Evolutionary conservation across 2,113 vertebrate species (phyloP).

Genomic region (Toxotes jaculatrix): DNA sequence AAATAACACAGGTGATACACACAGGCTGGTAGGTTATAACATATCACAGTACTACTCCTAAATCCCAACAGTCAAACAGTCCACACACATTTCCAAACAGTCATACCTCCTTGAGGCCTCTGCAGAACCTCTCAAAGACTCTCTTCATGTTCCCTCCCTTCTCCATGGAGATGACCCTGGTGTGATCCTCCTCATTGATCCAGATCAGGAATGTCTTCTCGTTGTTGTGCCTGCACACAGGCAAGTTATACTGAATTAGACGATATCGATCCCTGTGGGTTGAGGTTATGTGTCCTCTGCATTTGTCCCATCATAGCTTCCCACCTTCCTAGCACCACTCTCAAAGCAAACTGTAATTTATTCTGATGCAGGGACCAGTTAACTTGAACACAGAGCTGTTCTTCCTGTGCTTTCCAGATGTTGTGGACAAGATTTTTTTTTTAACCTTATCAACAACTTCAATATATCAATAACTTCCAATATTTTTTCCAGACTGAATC

Average conservation of each 20-base stretch:
- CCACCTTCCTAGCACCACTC: too few species aligned
- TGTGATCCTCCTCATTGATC: conserved; percentile 87
- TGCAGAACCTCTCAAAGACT: conserved; percentile 96
- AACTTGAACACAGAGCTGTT: neutral
- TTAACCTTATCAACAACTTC: neutral
- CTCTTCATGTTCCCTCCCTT: conserved; percentile 96
- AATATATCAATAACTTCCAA: neutral
- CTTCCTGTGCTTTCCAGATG: neutral
- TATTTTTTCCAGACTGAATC: conserved; percentile 1
- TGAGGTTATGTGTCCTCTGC: neutral
- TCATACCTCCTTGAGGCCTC: conserved; percentile 90
- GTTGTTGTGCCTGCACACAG: conserved; percentile 83
- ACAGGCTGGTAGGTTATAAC: neutral
- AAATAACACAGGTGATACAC: neutral
- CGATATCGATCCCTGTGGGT: neutral
- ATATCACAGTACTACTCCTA: neutral
- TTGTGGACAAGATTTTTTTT: neutral
- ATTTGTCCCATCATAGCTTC: neutral
- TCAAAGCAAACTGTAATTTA: neutral
- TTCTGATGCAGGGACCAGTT: neutral
- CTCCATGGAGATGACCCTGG: conserved; percentile 87
- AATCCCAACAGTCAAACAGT: neutral
- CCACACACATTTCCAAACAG: neutral
- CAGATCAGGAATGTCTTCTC: conserved; percentile 85
- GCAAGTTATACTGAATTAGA: neutral